Base-by-base conservation (phyloP, 2,113 vertebrate genomes). In the Urocolius indicus region DNA sequence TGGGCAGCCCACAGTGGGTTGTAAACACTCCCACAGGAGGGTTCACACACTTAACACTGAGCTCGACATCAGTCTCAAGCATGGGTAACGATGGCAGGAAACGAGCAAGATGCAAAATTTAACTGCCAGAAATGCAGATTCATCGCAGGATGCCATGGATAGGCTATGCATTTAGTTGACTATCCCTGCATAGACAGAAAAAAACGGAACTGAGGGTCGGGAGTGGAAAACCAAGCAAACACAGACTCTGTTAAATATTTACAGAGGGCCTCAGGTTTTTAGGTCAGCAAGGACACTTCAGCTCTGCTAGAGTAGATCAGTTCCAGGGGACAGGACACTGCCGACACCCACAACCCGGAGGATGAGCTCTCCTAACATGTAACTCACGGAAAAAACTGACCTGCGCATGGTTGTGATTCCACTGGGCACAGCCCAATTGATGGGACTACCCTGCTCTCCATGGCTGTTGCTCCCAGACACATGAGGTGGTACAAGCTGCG, bases 231-330 rank as follows among this genome's bases (percentile, higher is more conserved):
- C 16, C 10, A 27, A 30, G 41, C n/a, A 91, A 91, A 49, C 29
- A 81, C 32, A 71, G 69, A 30, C 26, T 66, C 57, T 16, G 62
- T 95, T 92, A 93, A 97, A 86, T 76, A 95, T 94, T 94, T 87
- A 90, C 78, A 59, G 72, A 16, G 51, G 13, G 23, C 16, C 9
- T 14, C 57, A 73, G 49, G 38, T 87, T 95, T 91, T 87, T 16
- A 94, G 65, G 57, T 95, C 89, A 96, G 52, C 48, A 69, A 65
- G 63, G 75, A 93, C 14, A 32, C 78, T 87, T 75, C 59, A 91
- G 59, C 63, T 96, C 62, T 87, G 52, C 63, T 68, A 41, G 52
- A 76, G 29, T 45, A 82, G 57, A 55, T 69, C 32, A 71, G 55
- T 27, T 65, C 66, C 72, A 32, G 10, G 27, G 69, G 34, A 81